phyloP scores from a whole-genome alignment of 2,888 invertebrate species.

The Lissonota sp. region DNA sequence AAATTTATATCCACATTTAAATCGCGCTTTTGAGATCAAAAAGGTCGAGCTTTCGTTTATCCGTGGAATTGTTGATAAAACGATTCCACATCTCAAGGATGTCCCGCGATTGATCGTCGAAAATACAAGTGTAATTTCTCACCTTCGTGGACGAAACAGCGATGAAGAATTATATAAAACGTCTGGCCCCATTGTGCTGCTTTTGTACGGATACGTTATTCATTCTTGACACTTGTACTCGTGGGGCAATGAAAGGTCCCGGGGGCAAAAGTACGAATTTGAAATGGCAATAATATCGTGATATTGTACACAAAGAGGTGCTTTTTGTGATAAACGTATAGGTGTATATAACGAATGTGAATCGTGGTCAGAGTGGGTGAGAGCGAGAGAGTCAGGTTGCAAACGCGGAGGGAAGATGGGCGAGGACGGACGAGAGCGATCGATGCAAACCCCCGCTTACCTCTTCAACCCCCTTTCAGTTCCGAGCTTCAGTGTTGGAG shows the following conservation, averaged over 20 bases:
- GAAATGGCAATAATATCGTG: slow-evolving; percentile 30
- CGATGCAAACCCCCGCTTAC: slow-evolving; percentile 85
- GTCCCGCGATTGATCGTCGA: neutral
- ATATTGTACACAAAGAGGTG: slow-evolving; percentile 20
- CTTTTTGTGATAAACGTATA: slow-evolving; percentile 3
- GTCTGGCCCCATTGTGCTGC: neutral
- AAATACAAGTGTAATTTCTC: neutral
- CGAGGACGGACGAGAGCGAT: slow-evolving; percentile 83
- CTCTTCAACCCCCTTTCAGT: slow-evolving; percentile 74
- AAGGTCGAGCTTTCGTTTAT: slow-evolving; percentile 34
- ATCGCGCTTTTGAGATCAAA: slow-evolving; percentile 52
- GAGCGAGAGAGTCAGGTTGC: slow-evolving; percentile 63
- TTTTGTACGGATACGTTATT: slow-evolving; percentile 1
- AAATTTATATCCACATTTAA: slow-evolving; percentile 26
- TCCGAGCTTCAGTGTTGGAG: slow-evolving; percentile 71
- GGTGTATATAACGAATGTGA: slow-evolving; percentile 17
- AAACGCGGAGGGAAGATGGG: slow-evolving; percentile 69
- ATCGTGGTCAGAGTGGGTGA: slow-evolving; percentile 60
- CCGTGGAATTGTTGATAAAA: slow-evolving; percentile 24
- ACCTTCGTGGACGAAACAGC: neutral
- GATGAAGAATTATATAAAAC: neutral
- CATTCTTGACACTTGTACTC: neutral
- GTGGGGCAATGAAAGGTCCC: neutral
- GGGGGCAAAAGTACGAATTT: slow-evolving; percentile 17
- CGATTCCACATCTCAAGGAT: slow-evolving; percentile 16